Percentiles rank a stretch among this genome's conserved stretches.
Evolutionary conservation across 2,113 vertebrate genomes (phyloP).

Genomic region (Aleadryas rufinucha): DNA sequence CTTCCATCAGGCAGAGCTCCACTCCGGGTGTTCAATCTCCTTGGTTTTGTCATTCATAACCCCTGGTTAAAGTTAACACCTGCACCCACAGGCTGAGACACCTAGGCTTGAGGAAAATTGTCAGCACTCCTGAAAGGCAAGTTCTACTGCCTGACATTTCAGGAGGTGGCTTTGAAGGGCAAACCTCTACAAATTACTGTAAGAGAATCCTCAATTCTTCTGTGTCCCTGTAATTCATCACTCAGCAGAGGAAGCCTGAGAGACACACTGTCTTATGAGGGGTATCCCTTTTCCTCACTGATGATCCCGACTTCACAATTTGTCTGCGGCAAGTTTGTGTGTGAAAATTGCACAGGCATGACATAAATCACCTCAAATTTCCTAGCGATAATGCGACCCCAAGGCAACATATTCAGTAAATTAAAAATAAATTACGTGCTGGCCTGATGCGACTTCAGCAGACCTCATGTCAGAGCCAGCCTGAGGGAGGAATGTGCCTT

Average conservation of each 20-base stretch:
- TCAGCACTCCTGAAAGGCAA: not conserved
- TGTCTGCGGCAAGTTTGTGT: not conserved
- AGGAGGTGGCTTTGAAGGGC: not conserved
- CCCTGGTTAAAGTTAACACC: not conserved
- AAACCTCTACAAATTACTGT: not conserved
- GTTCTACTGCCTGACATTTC: not conserved
- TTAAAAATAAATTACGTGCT: conserved; percentile 49
- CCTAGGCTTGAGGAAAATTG: not conserved
- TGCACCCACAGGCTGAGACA: not conserved
- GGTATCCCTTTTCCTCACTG: not conserved
- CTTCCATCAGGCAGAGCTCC: not conserved
- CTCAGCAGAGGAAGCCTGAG: not conserved
- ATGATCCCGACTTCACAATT: not conserved
- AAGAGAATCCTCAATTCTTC: not conserved
- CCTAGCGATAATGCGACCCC: not conserved
- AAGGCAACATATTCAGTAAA: conserved; percentile 38
- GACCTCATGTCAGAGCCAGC: not conserved
- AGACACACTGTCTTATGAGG: not conserved
- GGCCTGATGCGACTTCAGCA: not conserved
- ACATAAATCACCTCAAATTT: conserved; percentile 25
- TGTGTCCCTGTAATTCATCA: not conserved
- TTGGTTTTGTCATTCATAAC: fast-evolving
- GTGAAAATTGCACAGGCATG: not conserved
- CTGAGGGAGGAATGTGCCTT: conserved; percentile 38
- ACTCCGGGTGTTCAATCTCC: fast-evolving